Percentiles rank a stretch among this genome's conserved stretches.
These are phyloP conservation scores for Dunckerocampus dactyliophorus DNA, from an alignment of 2,113 vertebrate species.

Conservation along the genomic window DNA sequence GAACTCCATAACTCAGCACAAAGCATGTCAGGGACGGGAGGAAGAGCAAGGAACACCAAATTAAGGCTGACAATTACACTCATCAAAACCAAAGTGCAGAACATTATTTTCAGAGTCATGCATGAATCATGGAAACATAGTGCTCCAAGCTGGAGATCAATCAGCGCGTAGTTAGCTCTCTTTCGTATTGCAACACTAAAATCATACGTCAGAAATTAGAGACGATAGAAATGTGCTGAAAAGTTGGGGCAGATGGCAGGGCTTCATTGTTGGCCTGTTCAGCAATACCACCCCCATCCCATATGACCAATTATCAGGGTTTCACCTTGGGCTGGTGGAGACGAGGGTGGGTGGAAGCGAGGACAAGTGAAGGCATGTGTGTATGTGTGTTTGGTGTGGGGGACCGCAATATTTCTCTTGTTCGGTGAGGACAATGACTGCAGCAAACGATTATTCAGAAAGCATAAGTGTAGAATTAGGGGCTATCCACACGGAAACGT, in stretches of 20 bases:
- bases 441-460: conserved; percentile 13
- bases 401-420: background rate
- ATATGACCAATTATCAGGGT: conserved; percentile 79
- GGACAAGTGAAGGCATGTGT: conserved; percentile 4
- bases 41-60: conserved; percentile 25
- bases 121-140: conserved; percentile 19
- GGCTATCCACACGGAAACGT: too few relatives aligned
- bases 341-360: conserved; percentile 24
- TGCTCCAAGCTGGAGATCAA: conserved; percentile 9
- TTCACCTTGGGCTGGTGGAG: conserved; percentile 64
- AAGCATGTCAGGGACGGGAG: conserved; percentile 37
- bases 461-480: conserved; percentile 9
- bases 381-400: conserved; percentile 17
- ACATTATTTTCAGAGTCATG: conserved; percentile 12
- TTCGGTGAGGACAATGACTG: background rate
- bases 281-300: conserved; percentile 64
- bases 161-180: conserved; percentile 40
- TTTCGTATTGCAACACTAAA: conserved; percentile 23
- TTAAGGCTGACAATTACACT: conserved; percentile 11
- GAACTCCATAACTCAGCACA: conserved; percentile 65
- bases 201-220: conserved; percentile 48
- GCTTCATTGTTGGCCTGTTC: conserved; percentile 58
- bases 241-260: conserved; percentile 70
- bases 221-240: conserved; percentile 49
- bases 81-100: conserved; percentile 15